Evolutionary conservation across 1,140 invertebrate genomes (phyloP).

Genomic region (Campoletis sonorensis): DNA sequence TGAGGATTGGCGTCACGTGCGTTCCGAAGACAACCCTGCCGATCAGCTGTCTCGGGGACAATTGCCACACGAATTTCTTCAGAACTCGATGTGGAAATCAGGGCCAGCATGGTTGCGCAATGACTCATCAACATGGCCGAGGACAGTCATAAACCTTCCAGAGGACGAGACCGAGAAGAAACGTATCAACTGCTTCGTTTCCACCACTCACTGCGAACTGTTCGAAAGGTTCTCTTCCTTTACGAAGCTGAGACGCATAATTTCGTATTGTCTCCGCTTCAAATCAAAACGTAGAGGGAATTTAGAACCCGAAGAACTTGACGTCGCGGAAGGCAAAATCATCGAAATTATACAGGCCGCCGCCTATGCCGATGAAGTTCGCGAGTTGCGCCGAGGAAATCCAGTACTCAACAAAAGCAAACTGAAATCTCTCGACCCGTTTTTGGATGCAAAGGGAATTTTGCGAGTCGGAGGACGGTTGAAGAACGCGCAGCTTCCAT

Average conservation of each 20-base stretch:
- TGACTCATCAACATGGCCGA: conserved; percentile 18
- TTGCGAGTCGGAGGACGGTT: conserved; percentile 61
- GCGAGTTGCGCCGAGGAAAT: background rate
- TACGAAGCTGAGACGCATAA: background rate
- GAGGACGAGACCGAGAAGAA: conserved; percentile 1
- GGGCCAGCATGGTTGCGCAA: conserved; percentile 57
- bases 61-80: conserved; percentile 43
- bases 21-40: conserved; percentile 62
- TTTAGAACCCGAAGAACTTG: conserved; percentile 11
- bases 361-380: conserved; percentile 28
- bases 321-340: background rate
- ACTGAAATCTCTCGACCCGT: conserved; percentile 45
- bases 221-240: conserved; percentile 32
- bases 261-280: conserved; percentile 46
- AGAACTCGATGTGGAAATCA: conserved; percentile 50
- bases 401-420: background rate
- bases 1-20: conserved; percentile 61
- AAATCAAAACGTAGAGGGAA: conserved; percentile 2
- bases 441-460: conserved; percentile 57
- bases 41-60: conserved; percentile 64
- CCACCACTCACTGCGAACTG: background rate
- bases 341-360: conserved; percentile 20
- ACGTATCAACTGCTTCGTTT: background rate
- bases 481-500: background rate
- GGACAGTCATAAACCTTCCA: background rate